Evolutionary conservation across 2,888 invertebrate species (phyloP).

Genomic region (Lycocerus yunnanus): DNA sequence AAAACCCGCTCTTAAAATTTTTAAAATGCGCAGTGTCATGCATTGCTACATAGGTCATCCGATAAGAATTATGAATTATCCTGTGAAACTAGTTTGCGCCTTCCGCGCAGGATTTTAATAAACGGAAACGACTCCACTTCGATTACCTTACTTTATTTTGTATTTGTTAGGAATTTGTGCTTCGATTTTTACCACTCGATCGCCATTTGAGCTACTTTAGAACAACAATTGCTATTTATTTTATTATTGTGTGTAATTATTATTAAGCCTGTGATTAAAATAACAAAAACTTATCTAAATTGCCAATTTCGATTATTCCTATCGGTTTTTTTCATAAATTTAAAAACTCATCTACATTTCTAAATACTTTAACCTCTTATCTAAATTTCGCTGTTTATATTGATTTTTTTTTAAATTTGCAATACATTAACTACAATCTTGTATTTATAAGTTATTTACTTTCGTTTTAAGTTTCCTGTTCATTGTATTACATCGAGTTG

Average conservation of each 20-base stretch:
- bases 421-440: neutral
- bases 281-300: neutral
- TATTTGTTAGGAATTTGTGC: too few species aligned
- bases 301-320: neutral
- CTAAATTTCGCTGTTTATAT: neutral
- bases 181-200: too few species aligned
- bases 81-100: too few species aligned
- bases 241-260: neutral
- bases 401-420: neutral
- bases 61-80: too few species aligned
- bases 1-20: too few species aligned
- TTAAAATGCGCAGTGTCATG: too few species aligned
- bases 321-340: neutral
- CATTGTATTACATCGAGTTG: slow-evolving; percentile 2
- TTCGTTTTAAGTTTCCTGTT: neutral
- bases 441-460: neutral
- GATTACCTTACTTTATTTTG: too few species aligned
- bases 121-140: too few species aligned
- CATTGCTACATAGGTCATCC: too few species aligned
- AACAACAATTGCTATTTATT: neutral
- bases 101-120: too few species aligned
- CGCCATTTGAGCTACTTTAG: too few species aligned
- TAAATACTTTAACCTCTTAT: neutral
- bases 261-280: neutral
- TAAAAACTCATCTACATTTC: neutral